Percentiles rank a stretch among this genome's conserved stretches.
Evolutionary conservation across 2,888 invertebrate genomes (phyloP).

Genomic region (Drosophila barbarae): DNA sequence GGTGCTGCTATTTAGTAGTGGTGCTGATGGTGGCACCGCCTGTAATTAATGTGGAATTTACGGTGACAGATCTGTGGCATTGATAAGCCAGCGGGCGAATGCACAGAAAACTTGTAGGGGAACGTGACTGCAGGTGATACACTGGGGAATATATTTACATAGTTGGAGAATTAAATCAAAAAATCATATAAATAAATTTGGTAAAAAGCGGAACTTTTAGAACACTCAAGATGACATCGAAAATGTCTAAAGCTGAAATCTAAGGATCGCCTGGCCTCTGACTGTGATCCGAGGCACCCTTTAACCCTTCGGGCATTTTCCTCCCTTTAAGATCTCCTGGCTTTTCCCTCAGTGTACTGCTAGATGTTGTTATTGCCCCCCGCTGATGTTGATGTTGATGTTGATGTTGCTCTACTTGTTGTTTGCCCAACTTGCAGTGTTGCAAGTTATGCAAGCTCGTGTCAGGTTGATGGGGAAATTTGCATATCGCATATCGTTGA

Average conservation of each 20-base stretch:
- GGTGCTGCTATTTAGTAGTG: not conserved
- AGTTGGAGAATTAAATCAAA: not conserved
- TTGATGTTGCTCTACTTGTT: constrained; percentile 31
- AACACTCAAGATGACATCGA: not conserved
- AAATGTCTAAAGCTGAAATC: too few species aligned
- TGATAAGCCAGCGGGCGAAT: constrained; percentile 27
- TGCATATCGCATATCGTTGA: constrained; percentile 66
- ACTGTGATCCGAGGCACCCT: too few species aligned
- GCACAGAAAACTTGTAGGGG: constrained; percentile 6
- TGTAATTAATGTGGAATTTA: constrained; percentile 55
- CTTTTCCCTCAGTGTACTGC: constrained; percentile 1
- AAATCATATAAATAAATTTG: not conserved
- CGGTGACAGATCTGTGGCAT: constrained; percentile 45
- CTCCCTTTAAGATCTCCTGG: not conserved
- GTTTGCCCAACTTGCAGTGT: constrained; percentile 33
- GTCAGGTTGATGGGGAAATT: constrained; percentile 53
- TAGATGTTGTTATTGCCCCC: constrained; percentile 8
- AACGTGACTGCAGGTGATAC: not conserved
- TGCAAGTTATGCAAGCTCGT: constrained; percentile 63
- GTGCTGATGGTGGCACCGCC: not conserved
- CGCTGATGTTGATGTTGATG: constrained; percentile 10
- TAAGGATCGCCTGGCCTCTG: too few species aligned
- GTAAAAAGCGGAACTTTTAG: not conserved
- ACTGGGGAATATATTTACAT: not conserved
- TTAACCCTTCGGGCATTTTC: not conserved